Evolutionary conservation across 2,113 vertebrate species (phyloP).

Genomic region (Pogonocichla stellata): DNA sequence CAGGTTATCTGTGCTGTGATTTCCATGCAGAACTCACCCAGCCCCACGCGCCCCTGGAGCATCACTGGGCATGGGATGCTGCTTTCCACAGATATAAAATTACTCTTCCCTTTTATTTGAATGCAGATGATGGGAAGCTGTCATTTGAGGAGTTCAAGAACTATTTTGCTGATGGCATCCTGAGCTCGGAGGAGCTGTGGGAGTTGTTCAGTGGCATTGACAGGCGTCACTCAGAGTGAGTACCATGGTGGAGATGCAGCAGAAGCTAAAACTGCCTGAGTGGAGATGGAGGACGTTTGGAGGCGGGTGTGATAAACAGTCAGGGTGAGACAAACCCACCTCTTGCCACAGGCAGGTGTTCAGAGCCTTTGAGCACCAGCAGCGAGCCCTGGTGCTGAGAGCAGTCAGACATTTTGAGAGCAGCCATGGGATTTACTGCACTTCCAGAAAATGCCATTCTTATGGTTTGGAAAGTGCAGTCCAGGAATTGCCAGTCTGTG

Average conservation of each 20-base stretch:
- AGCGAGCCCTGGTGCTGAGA: not conserved
- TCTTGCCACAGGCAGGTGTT: not conserved
- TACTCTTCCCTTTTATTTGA: constrained; percentile 12
- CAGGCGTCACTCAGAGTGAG: constrained; percentile 86
- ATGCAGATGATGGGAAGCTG: constrained; percentile 91
- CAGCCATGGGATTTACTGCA: not conserved
- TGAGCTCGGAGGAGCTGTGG: constrained; percentile 87
- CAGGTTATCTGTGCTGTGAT: not conserved
- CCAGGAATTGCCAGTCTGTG: not conserved
- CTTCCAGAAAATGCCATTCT: not conserved
- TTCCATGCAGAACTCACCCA: not conserved
- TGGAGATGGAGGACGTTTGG: not conserved
- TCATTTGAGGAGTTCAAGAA: constrained; percentile 97
- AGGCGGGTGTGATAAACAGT: constrained; percentile 15
- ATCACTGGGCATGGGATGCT: not conserved
- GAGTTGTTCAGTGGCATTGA: constrained; percentile 92
- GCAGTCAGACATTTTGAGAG: not conserved
- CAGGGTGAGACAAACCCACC: constrained; percentile 4
- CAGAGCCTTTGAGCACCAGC: not conserved
- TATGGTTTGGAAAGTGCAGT: not conserved
- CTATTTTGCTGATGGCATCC: constrained; percentile 92
- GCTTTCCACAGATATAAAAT: constrained; percentile 33
- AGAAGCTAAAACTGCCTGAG: not conserved
- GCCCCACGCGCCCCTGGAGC: not conserved
- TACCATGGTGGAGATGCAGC: not conserved